Evolutionary conservation across 2,113 vertebrate species (phyloP).

Genomic region (Rutilus rutilus): DNA sequence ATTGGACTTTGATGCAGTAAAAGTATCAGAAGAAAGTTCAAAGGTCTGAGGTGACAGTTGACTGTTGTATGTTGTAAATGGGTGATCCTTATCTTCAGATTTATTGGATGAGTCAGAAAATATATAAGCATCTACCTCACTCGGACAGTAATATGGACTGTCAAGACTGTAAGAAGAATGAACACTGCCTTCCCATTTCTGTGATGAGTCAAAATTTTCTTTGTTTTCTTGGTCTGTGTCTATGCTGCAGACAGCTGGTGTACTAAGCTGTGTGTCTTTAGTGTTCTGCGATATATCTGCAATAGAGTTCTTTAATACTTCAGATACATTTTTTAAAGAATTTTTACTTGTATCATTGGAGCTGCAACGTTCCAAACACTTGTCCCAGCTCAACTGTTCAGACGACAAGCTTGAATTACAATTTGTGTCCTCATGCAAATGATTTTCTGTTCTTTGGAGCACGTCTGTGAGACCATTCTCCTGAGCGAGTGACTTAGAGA

Average conservation of each 20-base stretch:
- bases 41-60: slow-evolving; percentile 11
- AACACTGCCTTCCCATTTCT: not conserved
- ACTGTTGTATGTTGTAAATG: not conserved
- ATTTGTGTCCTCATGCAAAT: slow-evolving; percentile 6
- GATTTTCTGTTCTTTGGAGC: not conserved
- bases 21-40: slow-evolving; percentile 6
- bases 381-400: slow-evolving; percentile 18
- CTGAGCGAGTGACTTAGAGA: not conserved
- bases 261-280: not conserved
- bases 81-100: slow-evolving; percentile 6
- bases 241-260: not conserved
- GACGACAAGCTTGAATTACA: not conserved
- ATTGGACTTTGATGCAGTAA: not conserved
- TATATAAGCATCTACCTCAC: slow-evolving; percentile 30
- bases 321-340: not conserved
- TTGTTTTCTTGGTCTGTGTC: not conserved
- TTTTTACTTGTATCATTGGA: not conserved
- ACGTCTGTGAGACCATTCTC: not conserved
- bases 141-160: slow-evolving; percentile 47
- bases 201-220: slow-evolving; percentile 2
- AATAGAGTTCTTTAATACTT: not conserved
- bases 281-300: slow-evolving; percentile 28
- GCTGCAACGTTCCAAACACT: not conserved
- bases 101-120: slow-evolving; percentile 42
- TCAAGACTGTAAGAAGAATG: slow-evolving; percentile 32